Evolutionary conservation across 2,797 vertebrate genomes (phyloP).

Genomic region (Myotis myotis): DNA sequence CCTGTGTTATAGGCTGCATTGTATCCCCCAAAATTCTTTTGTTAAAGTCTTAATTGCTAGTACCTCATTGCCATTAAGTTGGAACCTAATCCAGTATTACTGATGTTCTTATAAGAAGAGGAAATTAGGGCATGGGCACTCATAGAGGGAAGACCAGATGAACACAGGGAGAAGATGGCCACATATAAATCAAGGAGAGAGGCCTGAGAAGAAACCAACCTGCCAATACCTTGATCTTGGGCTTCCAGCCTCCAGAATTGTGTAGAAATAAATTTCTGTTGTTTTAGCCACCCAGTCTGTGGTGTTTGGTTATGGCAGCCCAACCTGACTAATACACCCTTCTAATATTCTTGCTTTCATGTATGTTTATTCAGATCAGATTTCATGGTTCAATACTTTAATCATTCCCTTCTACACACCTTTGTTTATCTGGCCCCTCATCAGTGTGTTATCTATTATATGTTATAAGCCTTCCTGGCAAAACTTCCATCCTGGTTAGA

Average conservation of each 20-base stretch:
- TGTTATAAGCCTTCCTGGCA: neutral
- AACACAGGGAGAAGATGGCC: neutral
- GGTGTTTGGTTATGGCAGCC: neutral
- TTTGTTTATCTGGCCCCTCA: neutral
- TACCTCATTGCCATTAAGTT: neutral
- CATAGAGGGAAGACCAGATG: neutral
- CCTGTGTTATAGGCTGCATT: neutral
- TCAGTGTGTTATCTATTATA: neutral
- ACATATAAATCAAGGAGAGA: neutral
- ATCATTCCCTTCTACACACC: neutral
- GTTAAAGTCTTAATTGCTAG: neutral
- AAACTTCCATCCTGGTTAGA: neutral
- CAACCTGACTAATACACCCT: fast-evolving
- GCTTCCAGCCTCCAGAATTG: neutral
- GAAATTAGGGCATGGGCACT: neutral
- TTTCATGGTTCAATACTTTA: neutral
- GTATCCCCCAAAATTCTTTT: neutral
- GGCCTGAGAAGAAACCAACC: neutral
- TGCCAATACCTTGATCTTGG: neutral
- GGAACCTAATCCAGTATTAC: neutral
- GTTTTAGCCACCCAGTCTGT: neutral
- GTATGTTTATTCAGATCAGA: neutral
- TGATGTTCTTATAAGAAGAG: neutral
- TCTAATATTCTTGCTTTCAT: neutral
- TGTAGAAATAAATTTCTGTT: neutral